Evolutionary conservation across 1,140 invertebrate species (phyloP).

Genomic region (Tachypleus tridentatus): DNA sequence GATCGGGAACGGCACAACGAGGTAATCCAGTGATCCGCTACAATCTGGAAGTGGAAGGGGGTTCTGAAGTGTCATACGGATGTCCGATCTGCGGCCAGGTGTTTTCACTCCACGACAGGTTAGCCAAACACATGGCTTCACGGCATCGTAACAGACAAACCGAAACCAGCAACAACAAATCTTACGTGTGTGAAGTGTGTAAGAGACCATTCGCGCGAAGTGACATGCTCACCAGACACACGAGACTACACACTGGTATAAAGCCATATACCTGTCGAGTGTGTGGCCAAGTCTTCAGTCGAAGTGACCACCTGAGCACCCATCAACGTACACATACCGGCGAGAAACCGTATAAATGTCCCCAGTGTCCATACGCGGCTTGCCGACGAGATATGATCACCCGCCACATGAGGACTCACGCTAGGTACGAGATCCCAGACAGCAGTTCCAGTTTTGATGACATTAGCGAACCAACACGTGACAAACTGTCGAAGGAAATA

Average conservation of each 20-base stretch:
- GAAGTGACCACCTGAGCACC: slow-evolving; percentile 89
- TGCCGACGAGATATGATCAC: slow-evolving; percentile 97
- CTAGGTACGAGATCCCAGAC: slow-evolving; percentile 31
- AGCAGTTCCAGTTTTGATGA: slow-evolving; percentile 22
- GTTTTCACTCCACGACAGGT: slow-evolving; percentile 84
- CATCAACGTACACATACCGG: slow-evolving; percentile 94
- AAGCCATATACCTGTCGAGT: slow-evolving; percentile 87
- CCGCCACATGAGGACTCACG: slow-evolving; percentile 62
- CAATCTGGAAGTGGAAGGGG: no score
- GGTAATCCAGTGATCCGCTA: no score
- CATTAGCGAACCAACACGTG: slow-evolving; percentile 6
- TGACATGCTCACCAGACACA: slow-evolving; percentile 95
- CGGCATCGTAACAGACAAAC: slow-evolving; percentile 54
- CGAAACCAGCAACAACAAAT: slow-evolving; percentile 49
- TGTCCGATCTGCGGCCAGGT: slow-evolving; percentile 89
- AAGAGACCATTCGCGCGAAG: slow-evolving; percentile 85
- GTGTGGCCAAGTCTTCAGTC: slow-evolving; percentile 74
- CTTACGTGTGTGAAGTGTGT: slow-evolving; percentile 90
- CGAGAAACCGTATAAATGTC: slow-evolving; percentile 94
- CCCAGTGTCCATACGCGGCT: slow-evolving; percentile 87
- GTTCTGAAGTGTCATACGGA: slow-evolving; percentile 57
- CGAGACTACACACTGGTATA: slow-evolving; percentile 79
- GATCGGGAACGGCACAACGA: no score
- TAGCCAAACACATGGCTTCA: slow-evolving; percentile 94
- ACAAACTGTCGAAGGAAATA: slow-evolving; percentile 7